Evolutionary conservation across 2,888 invertebrate species (phyloP), one percentile per base, ranked within the genome.

Genomic region (Amphipyra tragopoginis): DNA sequence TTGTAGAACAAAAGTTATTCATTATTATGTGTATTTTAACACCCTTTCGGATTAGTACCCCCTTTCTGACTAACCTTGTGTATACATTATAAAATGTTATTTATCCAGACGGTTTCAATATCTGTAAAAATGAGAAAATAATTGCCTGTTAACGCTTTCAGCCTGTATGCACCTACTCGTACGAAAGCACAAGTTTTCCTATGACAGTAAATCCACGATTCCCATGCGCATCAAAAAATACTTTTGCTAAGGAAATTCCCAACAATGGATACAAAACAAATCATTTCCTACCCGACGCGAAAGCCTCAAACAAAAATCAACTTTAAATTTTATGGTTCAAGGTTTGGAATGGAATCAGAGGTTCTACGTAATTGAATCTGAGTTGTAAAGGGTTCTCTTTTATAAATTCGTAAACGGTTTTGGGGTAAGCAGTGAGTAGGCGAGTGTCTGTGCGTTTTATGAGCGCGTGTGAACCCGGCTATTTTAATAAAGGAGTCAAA

Each of bases 401-500:
- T 74, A 75, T 74, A 79, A 77, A 77, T 75, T 73, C 61, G 65
- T 59, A 65, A 75, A 73, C 58, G 54, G 60, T 54, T 74, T 64
- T 53, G 53, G 57, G 44, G 44, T 44, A 53, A 47, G 40, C 21
- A 47, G 48, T 21, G 26, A 45, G 50, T 57, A 5, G 51, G 45
- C 14, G 13, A 49, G 56, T 43, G n/a, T 39, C 38, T 52, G 64
- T 63, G 54, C 58, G 34, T 48, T 54, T 40, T 58, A 65, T 54
- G 65, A 51, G 47, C 14, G 26, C 15, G 50, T 38, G 33, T 48
- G 64, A 51, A 52, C 26, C 44, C 42, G 8, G 15, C 8, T 15
- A 11, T 54, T 70, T 70, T 52, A 54, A 54, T 64, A 71, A 55
- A 69, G 39, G 34, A 9, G 26, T 15, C 9, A 21, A 40, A 38